phyloP scores from a whole-genome alignment of 2,888 invertebrate species.

The Apamea epomidion region DNA sequence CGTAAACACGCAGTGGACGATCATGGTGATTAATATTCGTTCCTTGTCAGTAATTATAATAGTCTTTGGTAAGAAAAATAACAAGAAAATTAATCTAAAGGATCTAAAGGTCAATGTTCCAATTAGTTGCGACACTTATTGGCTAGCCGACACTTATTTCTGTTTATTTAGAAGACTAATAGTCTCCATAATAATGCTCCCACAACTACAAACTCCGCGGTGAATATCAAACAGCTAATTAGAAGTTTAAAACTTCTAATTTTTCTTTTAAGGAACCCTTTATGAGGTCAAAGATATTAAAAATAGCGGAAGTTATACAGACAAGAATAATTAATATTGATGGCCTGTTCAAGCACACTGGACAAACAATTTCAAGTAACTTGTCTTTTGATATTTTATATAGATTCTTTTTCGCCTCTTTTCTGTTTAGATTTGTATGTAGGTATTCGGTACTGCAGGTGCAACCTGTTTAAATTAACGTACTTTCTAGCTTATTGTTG shows the following conservation, averaged over 20 bases:
- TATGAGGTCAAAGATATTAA: slow-evolving; percentile 22
- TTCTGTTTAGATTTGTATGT: neutral
- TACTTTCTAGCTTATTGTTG: neutral
- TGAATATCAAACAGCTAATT: slow-evolving; percentile 38
- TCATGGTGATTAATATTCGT: neutral
- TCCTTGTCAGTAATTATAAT: neutral
- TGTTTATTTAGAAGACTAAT: slow-evolving; percentile 7
- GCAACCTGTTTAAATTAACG: neutral
- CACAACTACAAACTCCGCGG: neutral
- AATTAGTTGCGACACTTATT: slow-evolving; percentile 25
- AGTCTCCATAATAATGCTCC: neutral
- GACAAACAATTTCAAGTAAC: neutral
- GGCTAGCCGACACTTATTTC: slow-evolving; percentile 6
- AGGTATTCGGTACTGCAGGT: neutral
- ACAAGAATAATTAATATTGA: slow-evolving; percentile 43
- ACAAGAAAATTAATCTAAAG: neutral
- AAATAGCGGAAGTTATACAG: slow-evolving; percentile 31
- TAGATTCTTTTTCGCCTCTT: no score
- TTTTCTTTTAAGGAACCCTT: slow-evolving; percentile 28
- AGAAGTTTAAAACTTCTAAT: slow-evolving; percentile 15
- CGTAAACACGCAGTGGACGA: neutral
- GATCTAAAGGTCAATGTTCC: neutral
- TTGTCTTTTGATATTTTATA: no score
- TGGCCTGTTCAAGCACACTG: slow-evolving; percentile 2
- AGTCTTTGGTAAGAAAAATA: neutral